Evolutionary conservation across 2,113 vertebrate species (phyloP).

Genomic region (Tympanuchus pallidicinctus): DNA sequence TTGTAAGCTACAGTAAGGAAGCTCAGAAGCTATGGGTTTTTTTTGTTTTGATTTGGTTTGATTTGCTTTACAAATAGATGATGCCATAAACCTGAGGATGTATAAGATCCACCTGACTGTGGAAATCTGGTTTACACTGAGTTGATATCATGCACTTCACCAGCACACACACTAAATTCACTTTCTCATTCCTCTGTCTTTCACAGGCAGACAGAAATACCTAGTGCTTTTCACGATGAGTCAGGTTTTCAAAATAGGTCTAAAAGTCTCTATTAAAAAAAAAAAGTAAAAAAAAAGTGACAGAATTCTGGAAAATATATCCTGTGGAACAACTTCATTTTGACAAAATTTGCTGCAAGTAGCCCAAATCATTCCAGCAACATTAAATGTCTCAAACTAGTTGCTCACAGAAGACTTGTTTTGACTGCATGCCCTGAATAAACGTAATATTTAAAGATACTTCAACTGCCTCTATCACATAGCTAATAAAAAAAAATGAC

Average conservation of each 20-base stretch:
- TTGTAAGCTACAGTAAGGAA: neutral
- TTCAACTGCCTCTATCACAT: neutral
- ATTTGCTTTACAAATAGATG: neutral
- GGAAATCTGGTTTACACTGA: neutral
- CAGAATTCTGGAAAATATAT: neutral
- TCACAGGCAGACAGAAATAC: neutral
- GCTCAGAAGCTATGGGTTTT: no score
- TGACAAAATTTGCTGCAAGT: constrained; percentile 31
- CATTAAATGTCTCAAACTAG: neutral
- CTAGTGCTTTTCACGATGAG: neutral
- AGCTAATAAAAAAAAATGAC: neutral
- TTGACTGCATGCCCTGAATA: neutral
- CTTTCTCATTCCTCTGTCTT: neutral
- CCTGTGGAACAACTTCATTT: neutral
- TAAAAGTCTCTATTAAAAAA: neutral
- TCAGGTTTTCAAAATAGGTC: neutral
- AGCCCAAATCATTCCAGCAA: constrained; percentile 14
- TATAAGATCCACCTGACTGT: rapidly evolving
- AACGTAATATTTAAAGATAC: neutral
- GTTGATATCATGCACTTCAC: neutral
- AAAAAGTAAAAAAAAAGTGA: neutral
- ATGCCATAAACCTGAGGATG: neutral
- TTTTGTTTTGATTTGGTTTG: no score
- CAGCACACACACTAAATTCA: neutral
- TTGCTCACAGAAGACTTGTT: constrained; percentile 21